phyloP scores from a whole-genome alignment of 2,888 invertebrate genomes.

The Rhingia campestris region DNA sequence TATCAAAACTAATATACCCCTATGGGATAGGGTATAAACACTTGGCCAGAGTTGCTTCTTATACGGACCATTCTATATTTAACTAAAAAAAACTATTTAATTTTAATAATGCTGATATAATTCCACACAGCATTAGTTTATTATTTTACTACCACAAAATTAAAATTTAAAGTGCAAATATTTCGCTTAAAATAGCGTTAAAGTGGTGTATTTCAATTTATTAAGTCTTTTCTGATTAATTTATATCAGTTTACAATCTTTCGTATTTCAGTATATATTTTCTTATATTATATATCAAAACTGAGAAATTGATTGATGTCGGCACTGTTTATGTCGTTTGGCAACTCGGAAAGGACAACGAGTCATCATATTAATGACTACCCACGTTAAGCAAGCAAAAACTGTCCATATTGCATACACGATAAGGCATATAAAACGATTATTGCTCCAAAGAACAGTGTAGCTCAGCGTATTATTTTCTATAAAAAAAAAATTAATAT shows the following conservation, averaged over 20 bases:
- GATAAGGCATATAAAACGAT: slow-evolving; percentile 80
- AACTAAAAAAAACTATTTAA: background rate
- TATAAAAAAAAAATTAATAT: slow-evolving; percentile 57
- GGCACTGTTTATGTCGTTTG: slow-evolving; percentile 79
- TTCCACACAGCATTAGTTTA: background rate
- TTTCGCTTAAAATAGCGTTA: slow-evolving; percentile 57
- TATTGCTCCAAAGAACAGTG: slow-evolving; percentile 81
- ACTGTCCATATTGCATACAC: slow-evolving; percentile 80
- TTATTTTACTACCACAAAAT: background rate
- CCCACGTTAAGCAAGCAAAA: slow-evolving; percentile 77
- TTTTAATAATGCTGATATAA: background rate
- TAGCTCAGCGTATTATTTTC: slow-evolving; percentile 80
- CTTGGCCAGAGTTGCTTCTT: too few relatives aligned
- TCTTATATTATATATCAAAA: slow-evolving; percentile 76
- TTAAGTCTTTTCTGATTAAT: slow-evolving; percentile 38
- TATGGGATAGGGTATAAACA: too few relatives aligned
- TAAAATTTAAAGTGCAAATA: slow-evolving; percentile 24
- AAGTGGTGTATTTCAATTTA: slow-evolving; percentile 23
- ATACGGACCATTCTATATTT: too few relatives aligned
- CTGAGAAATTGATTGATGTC: slow-evolving; percentile 80
- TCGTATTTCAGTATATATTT: background rate
- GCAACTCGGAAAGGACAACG: slow-evolving; percentile 81
- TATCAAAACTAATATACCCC: too few relatives aligned
- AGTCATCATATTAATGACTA: slow-evolving; percentile 81
- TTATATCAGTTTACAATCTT: slow-evolving; percentile 5